Base-by-base conservation (phyloP, 2,113 vertebrate species). In the Polypterus senegalus region DNA sequence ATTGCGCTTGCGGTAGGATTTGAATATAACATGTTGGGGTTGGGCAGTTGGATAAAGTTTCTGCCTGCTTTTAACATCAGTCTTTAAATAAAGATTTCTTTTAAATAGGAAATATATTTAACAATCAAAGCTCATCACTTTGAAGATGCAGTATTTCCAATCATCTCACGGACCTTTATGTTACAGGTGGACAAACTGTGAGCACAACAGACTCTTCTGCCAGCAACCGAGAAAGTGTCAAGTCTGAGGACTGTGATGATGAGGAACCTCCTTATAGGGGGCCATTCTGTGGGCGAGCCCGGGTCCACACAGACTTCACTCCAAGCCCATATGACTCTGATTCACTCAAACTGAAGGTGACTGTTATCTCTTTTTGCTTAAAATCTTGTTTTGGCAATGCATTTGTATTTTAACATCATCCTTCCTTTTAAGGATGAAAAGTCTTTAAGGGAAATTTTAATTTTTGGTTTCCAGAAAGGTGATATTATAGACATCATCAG, bases 401-500 rank as follows among this genome's bases (percentile, higher is more conserved):
- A 27, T 27, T 27, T 27, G 27, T 27, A 27, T 27, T 27, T 27
- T 27, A 27, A 27, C 27, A 27, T 27, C 27, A 27, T 27, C 27
- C 27, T 27, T 27, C 27, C 27, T 27, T 27, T 27, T 27, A 27
- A 27, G 27, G 2, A 27, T 27, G 27, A 27, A 2, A 27, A 27
- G 27, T 27, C 27, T 27, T 27, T 27, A 27, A 27, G 27, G n/a
- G 27, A 52, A 52, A 52, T 46, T 27, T 8, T 3, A 55, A 3
- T 49, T 9, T 43, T 47, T 63, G 11, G 44, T 63, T 61, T 65
- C 3, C 79, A 99, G 96, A 92, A 89, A 61, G 96, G 96, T 3
- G 96, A 99, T n/a, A 86, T 99, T 71, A 98, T 98, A 3, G 95
- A 98, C 65, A 97, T 99, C 68, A 99, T 99, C 79, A 99, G 95